Percentiles rank a stretch among this genome's conserved stretches.
Conservation (phyloP, 2,113 vertebrate genomes). For the Lycocorax pyrrhopterus region DNA sequence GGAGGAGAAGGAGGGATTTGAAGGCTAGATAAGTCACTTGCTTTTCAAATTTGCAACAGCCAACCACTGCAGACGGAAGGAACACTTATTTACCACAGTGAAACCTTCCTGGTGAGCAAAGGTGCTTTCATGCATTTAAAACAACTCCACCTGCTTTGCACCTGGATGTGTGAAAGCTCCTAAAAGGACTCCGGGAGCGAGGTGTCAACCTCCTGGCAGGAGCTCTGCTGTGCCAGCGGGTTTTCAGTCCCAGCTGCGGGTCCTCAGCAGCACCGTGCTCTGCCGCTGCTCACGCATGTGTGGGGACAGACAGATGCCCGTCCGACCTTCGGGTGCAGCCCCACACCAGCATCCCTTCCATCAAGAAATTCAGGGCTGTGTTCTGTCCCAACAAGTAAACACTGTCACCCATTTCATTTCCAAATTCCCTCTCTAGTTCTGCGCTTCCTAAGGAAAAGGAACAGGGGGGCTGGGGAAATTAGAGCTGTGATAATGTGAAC, state of each 20-base stretch:
- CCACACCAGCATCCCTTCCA: accelerated
- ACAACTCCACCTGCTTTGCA: background rate
- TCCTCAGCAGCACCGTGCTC: accelerated
- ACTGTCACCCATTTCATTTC: background rate
- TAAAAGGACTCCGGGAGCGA: background rate
- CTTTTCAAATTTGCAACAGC: background rate
- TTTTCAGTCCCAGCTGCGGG: background rate
- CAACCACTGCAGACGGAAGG: background rate
- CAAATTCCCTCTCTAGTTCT: background rate
- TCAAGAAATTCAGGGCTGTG: background rate
- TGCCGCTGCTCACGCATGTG: accelerated
- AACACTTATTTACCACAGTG: background rate
- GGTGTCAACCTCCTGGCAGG: background rate
- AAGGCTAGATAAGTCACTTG: background rate
- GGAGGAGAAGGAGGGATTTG: background rate
- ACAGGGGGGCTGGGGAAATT: background rate
- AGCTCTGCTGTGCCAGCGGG: background rate
- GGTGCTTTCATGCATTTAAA: background rate
- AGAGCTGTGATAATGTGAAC: background rate
- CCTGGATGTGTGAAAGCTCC: background rate
- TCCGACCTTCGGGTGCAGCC: background rate
- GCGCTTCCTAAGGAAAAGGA: background rate
- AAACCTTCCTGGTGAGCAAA: background rate
- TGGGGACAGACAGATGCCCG: accelerated
- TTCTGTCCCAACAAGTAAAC: accelerated